Percentiles rank a stretch among this genome's conserved stretches.
These are phyloP conservation scores for Schizotus pectinicornis DNA, from an alignment of 2,888 invertebrate genomes.

Conservation along the genomic window DNA sequence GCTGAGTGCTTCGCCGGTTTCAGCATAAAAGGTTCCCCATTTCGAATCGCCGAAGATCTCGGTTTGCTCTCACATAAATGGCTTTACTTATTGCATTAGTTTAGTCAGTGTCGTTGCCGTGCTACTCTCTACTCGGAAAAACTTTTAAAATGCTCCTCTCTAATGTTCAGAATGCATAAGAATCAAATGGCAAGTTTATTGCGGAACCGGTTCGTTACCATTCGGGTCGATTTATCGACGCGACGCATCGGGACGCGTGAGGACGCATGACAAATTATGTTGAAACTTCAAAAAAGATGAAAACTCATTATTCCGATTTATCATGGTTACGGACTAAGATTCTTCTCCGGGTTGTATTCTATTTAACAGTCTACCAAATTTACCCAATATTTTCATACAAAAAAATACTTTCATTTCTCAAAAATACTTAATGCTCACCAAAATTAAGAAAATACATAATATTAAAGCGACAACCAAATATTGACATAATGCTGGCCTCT, in stretches of 20 bases:
- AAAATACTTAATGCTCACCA: no score
- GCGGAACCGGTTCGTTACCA: slow-evolving; percentile 9
- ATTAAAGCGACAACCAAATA: no score
- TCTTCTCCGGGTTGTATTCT: no score
- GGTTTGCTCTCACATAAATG: slow-evolving; percentile 52
- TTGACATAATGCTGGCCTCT: no score
- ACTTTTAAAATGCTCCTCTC: slow-evolving; percentile 20
- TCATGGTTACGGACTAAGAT: no score
- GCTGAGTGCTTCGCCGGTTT: slow-evolving; percentile 39
- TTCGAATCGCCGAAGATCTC: slow-evolving; percentile 49
- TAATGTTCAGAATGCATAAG: slow-evolving; percentile 21
- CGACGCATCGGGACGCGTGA: background rate
- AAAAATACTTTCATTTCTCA: no score
- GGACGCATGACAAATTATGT: no score
- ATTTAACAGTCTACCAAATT: no score
- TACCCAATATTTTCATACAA: no score
- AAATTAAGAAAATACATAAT: no score
- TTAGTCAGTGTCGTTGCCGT: slow-evolving; percentile 46
- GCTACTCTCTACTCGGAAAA: slow-evolving; percentile 14
- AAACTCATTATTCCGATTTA: no score
- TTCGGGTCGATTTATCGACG: slow-evolving; percentile 19
- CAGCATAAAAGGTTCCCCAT: slow-evolving; percentile 51
- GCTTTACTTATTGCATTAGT: slow-evolving; percentile 51
- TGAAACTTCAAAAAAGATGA: no score
- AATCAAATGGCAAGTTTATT: slow-evolving; percentile 23